Conservation (phyloP, 2,113 vertebrate species). For the Hydropotes inermis region DNA sequence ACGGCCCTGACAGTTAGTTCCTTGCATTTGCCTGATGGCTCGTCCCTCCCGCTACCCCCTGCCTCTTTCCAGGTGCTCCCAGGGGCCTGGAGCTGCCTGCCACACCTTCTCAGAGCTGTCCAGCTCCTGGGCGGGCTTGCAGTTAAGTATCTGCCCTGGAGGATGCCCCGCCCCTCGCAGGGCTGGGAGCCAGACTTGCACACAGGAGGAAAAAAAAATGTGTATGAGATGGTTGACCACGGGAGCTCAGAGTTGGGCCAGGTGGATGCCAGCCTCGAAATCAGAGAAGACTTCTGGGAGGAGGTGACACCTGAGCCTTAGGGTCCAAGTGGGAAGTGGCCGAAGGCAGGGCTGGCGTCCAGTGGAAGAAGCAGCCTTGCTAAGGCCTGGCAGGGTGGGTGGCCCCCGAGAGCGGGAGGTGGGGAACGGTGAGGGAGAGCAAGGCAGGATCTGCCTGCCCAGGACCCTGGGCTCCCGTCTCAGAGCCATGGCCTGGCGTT, state of each 20-base stretch:
- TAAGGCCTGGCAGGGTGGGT: not conserved
- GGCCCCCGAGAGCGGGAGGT: rapidly evolving
- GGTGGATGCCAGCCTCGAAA: not conserved
- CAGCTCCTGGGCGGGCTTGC: not conserved
- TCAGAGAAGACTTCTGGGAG: not conserved
- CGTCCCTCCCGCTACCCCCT: rapidly evolving
- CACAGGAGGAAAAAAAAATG: no score
- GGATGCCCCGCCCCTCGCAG: not conserved
- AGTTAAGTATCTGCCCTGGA: not conserved
- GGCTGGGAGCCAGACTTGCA: not conserved
- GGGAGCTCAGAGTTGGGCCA: not conserved
- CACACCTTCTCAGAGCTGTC: not conserved
- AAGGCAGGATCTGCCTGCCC: not conserved
- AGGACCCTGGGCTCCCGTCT: not conserved
- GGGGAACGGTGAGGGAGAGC: no score
- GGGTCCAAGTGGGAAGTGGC: not conserved
- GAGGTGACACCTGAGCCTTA: not conserved
- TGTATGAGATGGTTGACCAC: rapidly evolving
- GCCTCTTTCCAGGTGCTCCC: not conserved
- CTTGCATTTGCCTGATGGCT: not conserved
- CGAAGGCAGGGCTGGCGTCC: not conserved
- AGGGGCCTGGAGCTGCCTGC: not conserved
- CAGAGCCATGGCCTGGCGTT: rapidly evolving
- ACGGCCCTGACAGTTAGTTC: not conserved
- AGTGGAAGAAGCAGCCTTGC: not conserved